Evolutionary conservation across 2,113 vertebrate genomes (phyloP).

Genomic region (Hepsetus odoe): DNA sequence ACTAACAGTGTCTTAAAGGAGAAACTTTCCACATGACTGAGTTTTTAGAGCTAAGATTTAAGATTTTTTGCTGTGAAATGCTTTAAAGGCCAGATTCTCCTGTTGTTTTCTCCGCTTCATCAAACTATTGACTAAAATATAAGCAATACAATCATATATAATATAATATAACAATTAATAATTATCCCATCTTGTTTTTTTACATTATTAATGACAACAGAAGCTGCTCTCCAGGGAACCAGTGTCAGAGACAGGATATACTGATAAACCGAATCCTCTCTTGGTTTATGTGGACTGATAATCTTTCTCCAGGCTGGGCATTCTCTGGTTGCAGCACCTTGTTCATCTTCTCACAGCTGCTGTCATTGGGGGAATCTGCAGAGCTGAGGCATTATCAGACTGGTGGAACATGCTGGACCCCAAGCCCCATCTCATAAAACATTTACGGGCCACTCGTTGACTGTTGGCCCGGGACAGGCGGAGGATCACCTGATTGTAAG

Average conservation of each 20-base stretch:
- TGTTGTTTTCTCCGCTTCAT: too few species aligned
- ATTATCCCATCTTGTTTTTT: too few species aligned
- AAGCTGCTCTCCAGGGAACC: neutral
- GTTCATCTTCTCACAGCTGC: constrained; percentile 72
- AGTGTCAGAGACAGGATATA: neutral
- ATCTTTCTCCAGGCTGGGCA: constrained; percentile 58
- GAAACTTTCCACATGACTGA: too few species aligned
- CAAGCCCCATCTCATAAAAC: constrained; percentile 53
- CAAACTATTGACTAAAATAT: too few species aligned
- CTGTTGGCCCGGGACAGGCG: constrained; percentile 75
- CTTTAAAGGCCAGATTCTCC: too few species aligned
- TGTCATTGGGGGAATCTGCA: constrained; percentile 79
- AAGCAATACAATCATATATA: too few species aligned
- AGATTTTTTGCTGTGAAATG: too few species aligned
- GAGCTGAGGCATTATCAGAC: constrained; percentile 78
- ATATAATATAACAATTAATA: too few species aligned
- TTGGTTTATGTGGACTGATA: constrained; percentile 35
- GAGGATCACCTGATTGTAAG: constrained; percentile 54
- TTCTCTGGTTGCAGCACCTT: constrained; percentile 69
- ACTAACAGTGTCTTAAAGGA: too few species aligned
- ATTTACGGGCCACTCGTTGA: constrained; percentile 72
- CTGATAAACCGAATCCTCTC: neutral
- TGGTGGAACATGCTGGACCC: constrained; percentile 49
- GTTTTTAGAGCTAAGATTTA: too few species aligned
- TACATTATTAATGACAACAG: neutral